Evolutionary conservation across 2,113 vertebrate genomes (phyloP).

Genomic region (Pseudolaguvia tuberculata): DNA sequence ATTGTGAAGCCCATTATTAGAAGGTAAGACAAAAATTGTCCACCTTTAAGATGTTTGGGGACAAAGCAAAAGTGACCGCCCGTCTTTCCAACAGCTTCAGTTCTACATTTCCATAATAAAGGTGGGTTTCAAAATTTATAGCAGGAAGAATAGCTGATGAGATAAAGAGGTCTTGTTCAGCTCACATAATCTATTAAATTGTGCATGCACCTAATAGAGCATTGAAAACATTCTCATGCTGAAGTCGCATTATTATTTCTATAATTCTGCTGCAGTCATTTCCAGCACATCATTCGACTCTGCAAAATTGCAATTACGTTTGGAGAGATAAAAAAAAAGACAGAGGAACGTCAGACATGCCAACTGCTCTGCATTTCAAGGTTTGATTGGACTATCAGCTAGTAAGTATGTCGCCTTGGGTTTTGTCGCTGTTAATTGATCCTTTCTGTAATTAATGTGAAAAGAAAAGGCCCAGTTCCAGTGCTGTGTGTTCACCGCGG

Average conservation of each 20-base stretch:
- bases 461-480: constrained; percentile 68
- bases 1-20: constrained; percentile 63
- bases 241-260: constrained; percentile 66
- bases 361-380: constrained; percentile 74
- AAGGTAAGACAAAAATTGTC: constrained; percentile 59
- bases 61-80: constrained; percentile 67
- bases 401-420: constrained; percentile 67
- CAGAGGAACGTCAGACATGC: constrained; percentile 55
- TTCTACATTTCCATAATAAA: constrained; percentile 64
- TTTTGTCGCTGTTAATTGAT: constrained; percentile 77
- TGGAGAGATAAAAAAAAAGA: constrained; percentile 70
- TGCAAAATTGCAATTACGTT: constrained; percentile 78
- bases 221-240: constrained; percentile 44
- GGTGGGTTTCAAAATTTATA: constrained; percentile 51
- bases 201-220: constrained; percentile 24
- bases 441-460: constrained; percentile 78
- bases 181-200: constrained; percentile 36
- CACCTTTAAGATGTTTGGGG: constrained; percentile 57
- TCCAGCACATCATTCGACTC: constrained; percentile 69
- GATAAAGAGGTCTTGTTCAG: constrained; percentile 50
- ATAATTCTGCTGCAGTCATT: constrained; percentile 64
- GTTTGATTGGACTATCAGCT: constrained; percentile 70
- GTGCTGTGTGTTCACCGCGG: constrained; percentile 63
- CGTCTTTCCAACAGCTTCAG: constrained; percentile 44
- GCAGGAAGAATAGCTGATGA: constrained; percentile 48